Conservation (phyloP, 2,888 invertebrate genomes). For the Latheticus oryzae region DNA sequence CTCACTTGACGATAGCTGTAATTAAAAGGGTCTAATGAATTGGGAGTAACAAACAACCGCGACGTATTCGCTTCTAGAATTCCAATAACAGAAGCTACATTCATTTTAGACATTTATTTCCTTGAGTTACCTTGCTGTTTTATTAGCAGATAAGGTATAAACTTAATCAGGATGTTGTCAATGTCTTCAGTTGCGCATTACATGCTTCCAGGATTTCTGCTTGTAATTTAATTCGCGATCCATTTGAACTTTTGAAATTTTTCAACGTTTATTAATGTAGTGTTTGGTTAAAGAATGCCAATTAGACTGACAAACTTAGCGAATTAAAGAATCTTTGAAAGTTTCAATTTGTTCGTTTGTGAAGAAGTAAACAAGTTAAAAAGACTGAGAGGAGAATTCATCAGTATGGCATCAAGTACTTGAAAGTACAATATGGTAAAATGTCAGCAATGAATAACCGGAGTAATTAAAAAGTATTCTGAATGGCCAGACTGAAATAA, state of each 20-base stretch:
- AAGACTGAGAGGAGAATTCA: constrained; percentile 33
- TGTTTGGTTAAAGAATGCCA: constrained; percentile 12
- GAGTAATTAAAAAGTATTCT: constrained; percentile 49
- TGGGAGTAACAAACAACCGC: constrained; percentile 51
- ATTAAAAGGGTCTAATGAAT: constrained; percentile 54
- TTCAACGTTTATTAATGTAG: constrained; percentile 1
- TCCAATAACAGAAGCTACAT: constrained; percentile 36
- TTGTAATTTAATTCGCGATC: no score
- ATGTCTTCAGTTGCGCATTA: no score
- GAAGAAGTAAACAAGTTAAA: constrained; percentile 28
- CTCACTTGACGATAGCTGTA: constrained; percentile 44
- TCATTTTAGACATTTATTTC: constrained; percentile 20
- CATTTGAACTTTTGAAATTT: no score
- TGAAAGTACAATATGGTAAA: constrained; percentile 42
- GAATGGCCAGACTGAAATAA: constrained; percentile 45
- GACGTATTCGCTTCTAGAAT: constrained; percentile 40
- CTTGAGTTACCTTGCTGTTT: constrained; percentile 15
- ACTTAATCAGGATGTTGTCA: constrained; percentile 13
- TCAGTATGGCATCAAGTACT: constrained; percentile 40
- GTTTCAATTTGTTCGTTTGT: constrained; percentile 33
- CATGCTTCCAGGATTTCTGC: no score
- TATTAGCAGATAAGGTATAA: constrained; percentile 5
- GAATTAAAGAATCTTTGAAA: constrained; percentile 26
- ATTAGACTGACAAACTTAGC: constrained; percentile 28
- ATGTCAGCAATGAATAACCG: constrained; percentile 45